Conservation (phyloP, 2,797 vertebrate species). For the Coccyzus lansbergi region DNA sequence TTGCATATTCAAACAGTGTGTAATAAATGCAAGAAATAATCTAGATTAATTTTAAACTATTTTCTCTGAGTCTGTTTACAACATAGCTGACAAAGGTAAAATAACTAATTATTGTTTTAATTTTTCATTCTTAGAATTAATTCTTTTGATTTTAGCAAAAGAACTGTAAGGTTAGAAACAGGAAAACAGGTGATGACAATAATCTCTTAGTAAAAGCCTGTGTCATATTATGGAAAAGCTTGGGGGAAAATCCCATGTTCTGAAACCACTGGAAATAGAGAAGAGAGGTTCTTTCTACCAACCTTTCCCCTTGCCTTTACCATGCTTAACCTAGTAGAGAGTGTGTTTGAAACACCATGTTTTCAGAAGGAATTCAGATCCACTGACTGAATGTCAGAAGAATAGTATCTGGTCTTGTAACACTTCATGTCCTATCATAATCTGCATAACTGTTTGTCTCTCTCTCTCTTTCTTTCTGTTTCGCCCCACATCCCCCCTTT, state of each 20-base stretch:
- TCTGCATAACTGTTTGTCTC: not conserved
- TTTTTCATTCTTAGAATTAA: not conserved
- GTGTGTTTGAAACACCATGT: not conserved
- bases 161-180: not conserved
- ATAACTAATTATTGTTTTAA: not conserved
- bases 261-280: not conserved
- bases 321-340: not conserved
- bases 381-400: not conserved
- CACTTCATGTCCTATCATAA: not conserved
- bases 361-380: not conserved
- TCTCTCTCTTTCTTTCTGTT: no score
- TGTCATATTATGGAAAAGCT: not conserved
- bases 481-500: fast-evolving
- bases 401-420: not conserved
- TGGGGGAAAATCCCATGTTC: not conserved
- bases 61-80: not conserved
- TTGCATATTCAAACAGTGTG: not conserved
- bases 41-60: not conserved
- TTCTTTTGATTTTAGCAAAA: not conserved
- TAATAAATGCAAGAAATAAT: not conserved
- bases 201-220: not conserved
- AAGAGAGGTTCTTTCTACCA: not conserved
- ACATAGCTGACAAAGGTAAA: not conserved
- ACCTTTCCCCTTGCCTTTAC: fast-evolving
- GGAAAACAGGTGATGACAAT: not conserved